Evolutionary conservation across 2,888 invertebrate genomes (phyloP).

Genomic region (Macrosiphum euphorbiae): DNA sequence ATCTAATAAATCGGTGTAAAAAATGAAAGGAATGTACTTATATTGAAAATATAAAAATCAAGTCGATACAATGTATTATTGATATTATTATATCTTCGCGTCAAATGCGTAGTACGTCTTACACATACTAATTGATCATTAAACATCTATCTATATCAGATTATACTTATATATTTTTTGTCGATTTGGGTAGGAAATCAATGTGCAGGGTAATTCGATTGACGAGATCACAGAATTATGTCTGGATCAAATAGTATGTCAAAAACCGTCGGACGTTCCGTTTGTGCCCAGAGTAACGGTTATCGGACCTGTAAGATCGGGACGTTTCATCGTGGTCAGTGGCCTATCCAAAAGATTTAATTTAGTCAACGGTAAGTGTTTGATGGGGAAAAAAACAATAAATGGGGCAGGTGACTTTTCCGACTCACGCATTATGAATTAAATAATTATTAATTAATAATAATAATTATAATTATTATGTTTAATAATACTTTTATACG

Average conservation of each 20-base stretch:
- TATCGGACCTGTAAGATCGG: background rate
- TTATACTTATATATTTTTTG: background rate
- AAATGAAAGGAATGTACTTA: background rate
- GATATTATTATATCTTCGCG: background rate
- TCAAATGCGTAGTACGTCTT: background rate
- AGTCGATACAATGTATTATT: background rate
- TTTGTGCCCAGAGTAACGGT: conserved; percentile 5
- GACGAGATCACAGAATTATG: conserved; percentile 23
- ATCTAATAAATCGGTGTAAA: background rate
- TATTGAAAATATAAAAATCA: background rate
- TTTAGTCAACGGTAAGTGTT: conserved; percentile 34
- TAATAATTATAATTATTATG: background rate
- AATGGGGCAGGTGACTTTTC: background rate
- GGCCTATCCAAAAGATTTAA: conserved; percentile 26
- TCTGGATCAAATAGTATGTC: conserved; percentile 18
- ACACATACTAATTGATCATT: background rate
- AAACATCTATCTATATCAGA: background rate
- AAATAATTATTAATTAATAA: background rate
- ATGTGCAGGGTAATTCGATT: background rate
- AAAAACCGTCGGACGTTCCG: conserved; percentile 18
- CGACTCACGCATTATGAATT: background rate
- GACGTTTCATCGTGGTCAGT: background rate
- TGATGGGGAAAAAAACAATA: background rate
- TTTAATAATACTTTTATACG: background rate
- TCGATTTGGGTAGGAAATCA: conserved; percentile 16